Percentiles rank a stretch among this genome's conserved stretches.
These are phyloP conservation scores for Molossus alvarezi DNA, from an alignment of 2,797 vertebrate genomes.

Conservation along the genomic window DNA sequence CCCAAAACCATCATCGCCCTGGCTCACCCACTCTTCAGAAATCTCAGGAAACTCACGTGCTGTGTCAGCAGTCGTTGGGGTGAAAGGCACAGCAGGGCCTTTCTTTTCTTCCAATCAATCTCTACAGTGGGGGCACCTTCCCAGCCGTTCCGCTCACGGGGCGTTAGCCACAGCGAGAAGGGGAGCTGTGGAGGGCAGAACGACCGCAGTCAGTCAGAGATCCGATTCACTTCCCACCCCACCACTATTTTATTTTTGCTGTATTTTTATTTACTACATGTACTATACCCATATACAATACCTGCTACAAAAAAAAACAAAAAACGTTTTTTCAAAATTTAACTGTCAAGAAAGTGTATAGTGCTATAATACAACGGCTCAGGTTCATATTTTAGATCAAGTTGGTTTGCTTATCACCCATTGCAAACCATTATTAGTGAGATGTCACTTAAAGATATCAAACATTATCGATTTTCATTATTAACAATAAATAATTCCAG, in stretches of 20 bases:
- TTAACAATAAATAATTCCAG: slow-evolving; percentile 91
- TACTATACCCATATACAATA: slow-evolving; percentile 97
- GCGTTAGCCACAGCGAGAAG: neutral
- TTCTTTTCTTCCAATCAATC: neutral
- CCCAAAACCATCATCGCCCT: neutral
- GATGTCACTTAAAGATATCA: slow-evolving; percentile 92
- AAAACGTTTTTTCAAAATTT: slow-evolving; percentile 88
- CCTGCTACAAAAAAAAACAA: slow-evolving; percentile 97
- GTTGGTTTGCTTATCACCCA: slow-evolving; percentile 91
- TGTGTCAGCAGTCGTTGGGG: neutral
- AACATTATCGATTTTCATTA: slow-evolving; percentile 91
- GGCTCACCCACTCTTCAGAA: neutral
- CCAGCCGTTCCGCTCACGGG: neutral
- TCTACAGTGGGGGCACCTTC: no score
- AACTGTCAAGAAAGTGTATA: slow-evolving; percentile 97
- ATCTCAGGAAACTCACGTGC: neutral
- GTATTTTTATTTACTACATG: slow-evolving; percentile 97
- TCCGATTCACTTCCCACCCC: neutral
- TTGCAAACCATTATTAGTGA: slow-evolving; percentile 92
- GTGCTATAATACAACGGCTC: slow-evolving; percentile 99
- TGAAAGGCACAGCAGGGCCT: neutral
- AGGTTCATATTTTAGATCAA: slow-evolving; percentile 93
- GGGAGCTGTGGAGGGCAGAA: neutral
- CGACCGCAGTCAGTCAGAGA: neutral
- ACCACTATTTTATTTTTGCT: slow-evolving; percentile 82